Evolutionary conservation across 2,113 vertebrate genomes (phyloP), one percentile per base, ranked within the genome.

Genomic region (Grammomys dolichurus): DNA sequence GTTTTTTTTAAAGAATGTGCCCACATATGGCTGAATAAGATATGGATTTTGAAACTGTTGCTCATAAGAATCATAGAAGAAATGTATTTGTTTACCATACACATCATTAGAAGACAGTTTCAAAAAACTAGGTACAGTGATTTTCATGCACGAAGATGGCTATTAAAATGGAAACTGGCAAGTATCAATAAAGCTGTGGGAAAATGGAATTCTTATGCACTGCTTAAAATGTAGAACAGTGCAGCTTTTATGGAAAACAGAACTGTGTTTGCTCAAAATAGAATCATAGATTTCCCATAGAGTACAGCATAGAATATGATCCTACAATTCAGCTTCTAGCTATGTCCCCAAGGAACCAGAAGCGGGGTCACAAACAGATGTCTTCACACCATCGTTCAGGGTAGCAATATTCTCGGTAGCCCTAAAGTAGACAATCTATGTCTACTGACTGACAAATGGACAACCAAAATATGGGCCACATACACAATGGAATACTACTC

Each of bases 61-160:
- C 58, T 82, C 48, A 80, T 70, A 84, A 40, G n/a, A 14, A 87
- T 51, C 60, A 24, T 40, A 87, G 82, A 93, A 76, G 78, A 80
- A 78, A 65, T 92, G 81, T 26, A 85, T 46, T 85, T 85, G 60
- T 5, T 63, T 65, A 63, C 14, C 40, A 65, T 46, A 19, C 58
- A 36, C 43, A 65, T 69, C 14, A 95, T 60, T 92, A 95, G 67
- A 58, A 82, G 19, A 36, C 86, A 31, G 31, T 89, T 95, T 94
- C 46, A 94, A 76, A 67, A 77, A 89, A 28, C 43, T 19, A 92
- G 36, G 28, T 33, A 72, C 5, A 60, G 6, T 13, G 31, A 65
- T 40, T 86, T 24, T 65, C 17, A 93, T 73, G 13, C 43, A 86
- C 11, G 75, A 88, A 40, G 72, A 73, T 82, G 31, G 46, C 36